Base-by-base conservation (phyloP, 2,888 invertebrate species). In the Galerucella calmariensis region DNA sequence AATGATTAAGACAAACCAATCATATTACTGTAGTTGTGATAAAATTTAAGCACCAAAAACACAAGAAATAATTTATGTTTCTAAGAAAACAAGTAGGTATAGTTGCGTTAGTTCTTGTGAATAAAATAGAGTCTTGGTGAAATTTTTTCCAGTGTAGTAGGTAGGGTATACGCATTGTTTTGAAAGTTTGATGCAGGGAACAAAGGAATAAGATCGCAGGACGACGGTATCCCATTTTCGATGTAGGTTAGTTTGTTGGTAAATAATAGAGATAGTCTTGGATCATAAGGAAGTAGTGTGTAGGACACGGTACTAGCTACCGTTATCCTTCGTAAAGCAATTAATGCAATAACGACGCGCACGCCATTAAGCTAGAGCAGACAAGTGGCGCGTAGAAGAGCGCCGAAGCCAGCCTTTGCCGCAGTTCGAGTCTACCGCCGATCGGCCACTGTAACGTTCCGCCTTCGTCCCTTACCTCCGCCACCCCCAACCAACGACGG, bases 391-490 rank as follows among this genome's bases (percentile, higher is more conserved):
- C 82, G 83, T 82, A 80, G 81, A 81, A 85, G 82, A 83, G 86
- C 86, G 86, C 86, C 85, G 84, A 84, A 85, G 86, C 85, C 82
- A 79, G 79, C 80, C 75, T 84, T 83, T 83, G 84, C 83, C 81
- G 85, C 85, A 86, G 85, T 87, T 84, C 82, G 83, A 86, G 84
- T 85, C 82, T 84, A 81, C 84, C 85, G 84, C 83, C 84, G 86
- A 83, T 85, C 84, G 83, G 83, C 83, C 82, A 84, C 83, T 83
- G 83, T 82, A 82, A 80, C 82, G 81, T 81, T 80, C 80, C 84
- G 82, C 82, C 86, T 85, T 83, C 84, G 83, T 84, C 84, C 83
- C 85, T 82, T 84, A 80, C 84, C 83, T 81, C 84, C 53, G 62
- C 83, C 82, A 77, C 83, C 83, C 83, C 83, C 85, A 80, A 78